phyloP scores from a whole-genome alignment of 2,888 invertebrate genomes.

The Agrilus mali region DNA sequence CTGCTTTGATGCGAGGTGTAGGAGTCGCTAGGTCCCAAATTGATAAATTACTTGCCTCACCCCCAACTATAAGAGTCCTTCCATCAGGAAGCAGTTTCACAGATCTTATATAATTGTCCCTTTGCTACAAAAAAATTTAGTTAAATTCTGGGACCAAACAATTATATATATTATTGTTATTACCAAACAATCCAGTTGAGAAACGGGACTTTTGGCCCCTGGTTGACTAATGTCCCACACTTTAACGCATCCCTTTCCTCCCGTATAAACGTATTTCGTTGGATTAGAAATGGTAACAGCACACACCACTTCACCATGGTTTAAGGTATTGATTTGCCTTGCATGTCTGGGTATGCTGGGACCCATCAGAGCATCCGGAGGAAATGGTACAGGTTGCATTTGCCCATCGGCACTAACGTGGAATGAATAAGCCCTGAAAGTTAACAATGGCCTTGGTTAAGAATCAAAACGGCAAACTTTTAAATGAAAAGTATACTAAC shows the following conservation, averaged over 20 bases:
- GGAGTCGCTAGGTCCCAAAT: conserved; percentile 93
- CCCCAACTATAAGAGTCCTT: conserved; percentile 88
- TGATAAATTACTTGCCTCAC: conserved; percentile 88
- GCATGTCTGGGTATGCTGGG: conserved; percentile 91
- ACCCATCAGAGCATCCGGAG: conserved; percentile 82
- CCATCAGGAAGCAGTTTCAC: conserved; percentile 92
- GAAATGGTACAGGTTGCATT: conserved; percentile 86
- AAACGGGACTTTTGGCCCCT: conserved; percentile 63
- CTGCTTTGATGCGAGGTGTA: conserved; percentile 85
- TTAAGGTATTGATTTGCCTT: conserved; percentile 76
- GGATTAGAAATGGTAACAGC: conserved; percentile 87
- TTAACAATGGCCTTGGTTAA: conserved; percentile 4
- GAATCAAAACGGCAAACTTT: neutral
- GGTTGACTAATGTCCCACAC: conserved; percentile 71
- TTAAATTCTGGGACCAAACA: neutral
- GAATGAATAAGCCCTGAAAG: conserved; percentile 78
- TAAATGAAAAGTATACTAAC: conserved; percentile 43
- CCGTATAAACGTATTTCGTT: conserved; percentile 91
- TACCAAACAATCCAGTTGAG: conserved; percentile 75
- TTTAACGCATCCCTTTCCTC: conserved; percentile 91
- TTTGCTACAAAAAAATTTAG: conserved; percentile 47
- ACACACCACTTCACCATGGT: conserved; percentile 95
- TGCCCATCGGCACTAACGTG: conserved; percentile 83
- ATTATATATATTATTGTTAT: conserved; percentile 18
- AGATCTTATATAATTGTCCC: conserved; percentile 91